Evolutionary conservation across 2,888 invertebrate species (phyloP), one percentile per base, ranked within the genome.

Genomic region (Liopterus haemorrhoidalis): DNA sequence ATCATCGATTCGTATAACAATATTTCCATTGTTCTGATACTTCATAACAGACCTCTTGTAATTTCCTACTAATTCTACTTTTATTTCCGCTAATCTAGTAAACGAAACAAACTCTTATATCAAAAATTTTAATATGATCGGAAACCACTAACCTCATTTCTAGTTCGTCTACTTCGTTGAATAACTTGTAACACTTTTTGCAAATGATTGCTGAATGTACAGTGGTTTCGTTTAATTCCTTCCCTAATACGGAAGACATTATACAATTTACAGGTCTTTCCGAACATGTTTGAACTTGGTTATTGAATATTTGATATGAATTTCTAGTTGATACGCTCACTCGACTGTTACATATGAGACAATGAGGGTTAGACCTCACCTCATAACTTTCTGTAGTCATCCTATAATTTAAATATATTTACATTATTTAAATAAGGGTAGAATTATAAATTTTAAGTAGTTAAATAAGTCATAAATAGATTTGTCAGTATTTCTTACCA

Each of bases 111-210:
- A 31, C 25, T 27, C 2, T 30, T 40, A 9, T 18, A 20, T 8
- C 28, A 14, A 14, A 35, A 35, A 20, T 19, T 4, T 20, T n/a
- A 19, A 18, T 35, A 18, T 35, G 9, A n/a, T 12, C n/a, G n/a
- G n/a, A n/a, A n/a, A n/a, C n/a, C n/a, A 51, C 59, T 58, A 50
- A 73, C 70, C 68, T 68, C 15, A 63, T 66, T 59, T 77, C 72
- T 28, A 79, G 60, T 41, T 74, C 73, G 49, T 81, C 80, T 52
- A 77, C 75, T 64, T 84, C 82, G 14, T 74, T 68, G 36, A 80
- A 72, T 5, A 74, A 58, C 58, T 77, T 76, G 53, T 71, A 76
- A 60, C 85, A 86, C 55, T 81, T 82, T 59, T 77, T 79, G 62
- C 85, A 86, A 2, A 85, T 59, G 12, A 77, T 63, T 35, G 67